Base-by-base conservation (phyloP, 2,113 vertebrate genomes). In the Craseonycteris thonglongyai region DNA sequence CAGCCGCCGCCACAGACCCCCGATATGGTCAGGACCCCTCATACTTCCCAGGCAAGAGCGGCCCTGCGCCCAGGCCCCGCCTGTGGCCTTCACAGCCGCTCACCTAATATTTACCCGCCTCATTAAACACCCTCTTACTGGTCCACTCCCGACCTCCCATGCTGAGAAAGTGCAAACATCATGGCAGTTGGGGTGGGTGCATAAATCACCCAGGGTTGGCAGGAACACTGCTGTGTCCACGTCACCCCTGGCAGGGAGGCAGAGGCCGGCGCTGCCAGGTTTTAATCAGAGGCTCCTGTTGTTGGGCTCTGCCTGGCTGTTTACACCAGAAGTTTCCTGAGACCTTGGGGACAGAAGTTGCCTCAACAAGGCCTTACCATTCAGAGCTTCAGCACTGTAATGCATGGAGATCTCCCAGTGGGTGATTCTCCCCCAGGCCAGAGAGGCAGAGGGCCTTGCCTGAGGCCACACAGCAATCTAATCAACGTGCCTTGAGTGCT, bases 321-420 rank as follows among this genome's bases (percentile, higher is more conserved):
- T 98, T 98, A 97, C 54, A 92, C 19, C 59, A 84, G 40, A 35
- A 96, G 91, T 84, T 98, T 98, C 97, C 96, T 94, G 95, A 97
- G 98, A 97, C 97, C 97, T 97, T 94, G 94, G 91, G 97, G 96
- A 96, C 97, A 98, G 96, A 94, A 96, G 98, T 98, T 98, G 98
- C 98, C 98, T 98, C 98, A 97, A 98, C 97, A 98, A 97, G 96
- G 95, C 65, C 97, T 97, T 96, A 96, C 97, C 96, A 38, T 97
- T 95, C 95, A 92, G 98, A 98, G 1, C 42, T 15, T 78, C 6
- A 0, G 7, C 10, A 10, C 0, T 2, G 0, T 0, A 2, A 10
- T 42, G 69, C 21, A 3, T 3, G 5, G n/a, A 40, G n/a, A 14
- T 51, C 5, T 71, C 71, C 21, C 18, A 58, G n/a, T 8, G 22